A percentile compares a stretch with the other conserved stretches of the same genome.
These are phyloP conservation scores for Drosophila atripex DNA, from an alignment of 2,888 invertebrate genomes.

Conservation along the genomic window DNA sequence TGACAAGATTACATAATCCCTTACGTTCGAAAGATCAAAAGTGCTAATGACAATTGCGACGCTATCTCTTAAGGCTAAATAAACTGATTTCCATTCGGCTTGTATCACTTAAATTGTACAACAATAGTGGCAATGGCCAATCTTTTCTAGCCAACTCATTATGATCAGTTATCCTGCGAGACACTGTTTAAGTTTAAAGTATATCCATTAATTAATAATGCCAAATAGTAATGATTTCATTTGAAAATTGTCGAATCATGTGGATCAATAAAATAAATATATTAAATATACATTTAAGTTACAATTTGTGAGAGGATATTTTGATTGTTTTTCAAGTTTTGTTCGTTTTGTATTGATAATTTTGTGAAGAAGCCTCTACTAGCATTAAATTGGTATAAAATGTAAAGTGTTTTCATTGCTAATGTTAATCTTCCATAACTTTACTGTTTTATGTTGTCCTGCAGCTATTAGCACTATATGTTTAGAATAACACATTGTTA, in stretches of 20 bases:
- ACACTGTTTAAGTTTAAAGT: not conserved
- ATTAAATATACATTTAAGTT: too few species aligned
- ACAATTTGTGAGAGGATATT: too few species aligned
- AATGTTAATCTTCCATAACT: too few species aligned
- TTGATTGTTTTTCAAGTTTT: too few species aligned
- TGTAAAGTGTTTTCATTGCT: too few species aligned
- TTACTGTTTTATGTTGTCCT: too few species aligned
- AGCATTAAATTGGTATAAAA: too few species aligned
- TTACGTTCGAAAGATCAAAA: not conserved
- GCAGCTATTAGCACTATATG: too few species aligned
- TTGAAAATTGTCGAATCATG: not conserved
- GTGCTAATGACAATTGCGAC: slow-evolving; percentile 13
- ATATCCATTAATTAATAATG: not conserved
- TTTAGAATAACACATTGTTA: not conserved
- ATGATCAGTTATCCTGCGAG: not conserved
- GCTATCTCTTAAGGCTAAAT: slow-evolving; percentile 21
- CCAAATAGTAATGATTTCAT: not conserved
- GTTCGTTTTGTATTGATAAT: too few species aligned
- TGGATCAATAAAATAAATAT: not conserved
- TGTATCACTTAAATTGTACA: not conserved
- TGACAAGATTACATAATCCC: slow-evolving; percentile 3
- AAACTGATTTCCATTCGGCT: slow-evolving; percentile 22
- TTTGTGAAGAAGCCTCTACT: too few species aligned
- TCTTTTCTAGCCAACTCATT: not conserved
- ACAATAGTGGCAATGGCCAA: slow-evolving; percentile 12